phyloP scores from a whole-genome alignment of 1,140 invertebrate species.

The Parasteatoda tepidariorum region DNA sequence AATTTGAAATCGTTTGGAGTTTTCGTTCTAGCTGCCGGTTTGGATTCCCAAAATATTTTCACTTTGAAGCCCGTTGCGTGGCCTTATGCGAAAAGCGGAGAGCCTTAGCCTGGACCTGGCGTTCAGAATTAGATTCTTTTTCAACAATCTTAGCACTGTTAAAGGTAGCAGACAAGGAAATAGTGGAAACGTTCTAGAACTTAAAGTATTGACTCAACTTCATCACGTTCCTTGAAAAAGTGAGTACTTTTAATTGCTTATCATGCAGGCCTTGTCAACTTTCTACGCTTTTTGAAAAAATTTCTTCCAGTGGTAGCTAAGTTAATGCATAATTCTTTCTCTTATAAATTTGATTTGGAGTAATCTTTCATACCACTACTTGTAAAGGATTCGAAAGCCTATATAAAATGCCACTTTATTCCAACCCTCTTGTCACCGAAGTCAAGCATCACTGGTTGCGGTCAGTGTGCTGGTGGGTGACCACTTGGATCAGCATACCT shows the following conservation, averaged over 20 bases:
- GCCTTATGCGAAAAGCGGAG: conserved; percentile 56
- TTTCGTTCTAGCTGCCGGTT: neutral
- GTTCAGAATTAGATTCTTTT: conserved; percentile 36
- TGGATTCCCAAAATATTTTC: neutral
- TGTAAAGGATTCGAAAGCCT: too few species aligned
- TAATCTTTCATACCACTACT: too few species aligned
- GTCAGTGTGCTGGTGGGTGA: too few species aligned
- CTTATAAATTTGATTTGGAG: too few species aligned
- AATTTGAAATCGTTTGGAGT: neutral
- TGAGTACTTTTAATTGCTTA: conserved; percentile 8
- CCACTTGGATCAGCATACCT: too few species aligned
- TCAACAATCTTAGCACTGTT: conserved; percentile 74
- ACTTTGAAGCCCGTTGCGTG: conserved; percentile 27
- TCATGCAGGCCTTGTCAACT: too few species aligned
- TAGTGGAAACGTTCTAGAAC: conserved; percentile 81
- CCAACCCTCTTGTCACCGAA: too few species aligned
- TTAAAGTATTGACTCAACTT: conserved; percentile 81
- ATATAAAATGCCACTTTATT: too few species aligned
- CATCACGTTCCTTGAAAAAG: conserved; percentile 82
- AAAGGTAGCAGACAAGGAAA: conserved; percentile 82
- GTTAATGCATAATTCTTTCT: too few species aligned
- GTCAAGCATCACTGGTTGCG: too few species aligned
- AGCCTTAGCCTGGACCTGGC: conserved; percentile 49
- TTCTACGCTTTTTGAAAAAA: too few species aligned
- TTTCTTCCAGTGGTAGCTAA: too few species aligned